phyloP scores from a whole-genome alignment of 2,113 vertebrate species.

The Arenaria interpres region DNA sequence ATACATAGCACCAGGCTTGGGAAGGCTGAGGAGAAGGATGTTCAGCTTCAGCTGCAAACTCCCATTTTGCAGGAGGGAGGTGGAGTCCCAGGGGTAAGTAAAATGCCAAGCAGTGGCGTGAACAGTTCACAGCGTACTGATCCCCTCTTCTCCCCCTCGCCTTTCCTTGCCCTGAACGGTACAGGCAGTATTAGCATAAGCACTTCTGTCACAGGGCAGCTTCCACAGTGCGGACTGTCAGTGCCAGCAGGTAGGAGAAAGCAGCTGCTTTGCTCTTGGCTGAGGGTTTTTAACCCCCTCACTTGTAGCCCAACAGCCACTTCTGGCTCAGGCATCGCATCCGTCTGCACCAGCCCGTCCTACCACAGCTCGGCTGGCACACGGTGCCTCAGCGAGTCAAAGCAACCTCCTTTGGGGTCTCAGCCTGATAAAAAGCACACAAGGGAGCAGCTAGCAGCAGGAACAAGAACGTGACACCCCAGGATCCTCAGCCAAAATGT shows the following conservation, averaged over 20 bases:
- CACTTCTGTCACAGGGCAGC: accelerated
- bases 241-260: neutral
- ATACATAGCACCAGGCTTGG: neutral
- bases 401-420: neutral
- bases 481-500: neutral
- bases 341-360: accelerated
- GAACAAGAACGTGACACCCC: accelerated
- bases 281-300: neutral
- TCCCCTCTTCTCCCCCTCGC: too few relatives aligned
- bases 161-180: neutral
- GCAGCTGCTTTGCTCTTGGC: neutral
- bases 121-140: accelerated
- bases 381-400: accelerated
- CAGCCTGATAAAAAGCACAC: neutral
- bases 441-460: neutral
- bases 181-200: neutral
- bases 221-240: neutral
- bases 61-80: neutral
- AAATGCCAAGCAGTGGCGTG: too few relatives aligned
- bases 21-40: neutral
- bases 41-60: neutral
- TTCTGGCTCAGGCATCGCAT: neutral
- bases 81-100: neutral
- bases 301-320: accelerated
- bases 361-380: neutral